phyloP scores from a whole-genome alignment of 30 jellyfish, hydroid and myxozoan species.

The Catostylus mosaicus region DNA sequence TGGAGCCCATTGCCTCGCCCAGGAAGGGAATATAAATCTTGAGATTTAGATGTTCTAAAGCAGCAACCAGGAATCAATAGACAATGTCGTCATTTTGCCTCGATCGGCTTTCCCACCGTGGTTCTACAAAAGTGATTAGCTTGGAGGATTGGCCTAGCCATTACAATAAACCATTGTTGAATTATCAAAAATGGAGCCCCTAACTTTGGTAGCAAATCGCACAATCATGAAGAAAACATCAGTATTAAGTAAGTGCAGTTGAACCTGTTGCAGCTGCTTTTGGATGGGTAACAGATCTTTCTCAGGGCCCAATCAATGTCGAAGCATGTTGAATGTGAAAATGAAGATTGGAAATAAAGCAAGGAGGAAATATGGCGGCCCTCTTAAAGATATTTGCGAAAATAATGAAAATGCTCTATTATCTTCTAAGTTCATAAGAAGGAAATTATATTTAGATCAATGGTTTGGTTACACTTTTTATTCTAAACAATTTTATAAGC shows the following conservation, averaged over 20 bases:
- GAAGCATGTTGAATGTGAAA: background rate
- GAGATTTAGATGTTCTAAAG: background rate
- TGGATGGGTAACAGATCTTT: no score
- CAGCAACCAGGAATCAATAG: background rate
- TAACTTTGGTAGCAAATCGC: no score
- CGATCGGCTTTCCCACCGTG: background rate
- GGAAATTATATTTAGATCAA: slow-evolving; percentile 8
- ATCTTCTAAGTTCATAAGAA: background rate
- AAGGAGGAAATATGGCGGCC: background rate
- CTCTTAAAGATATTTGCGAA: background rate
- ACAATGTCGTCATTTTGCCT: background rate
- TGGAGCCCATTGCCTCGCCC: no score
- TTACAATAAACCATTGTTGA: background rate
- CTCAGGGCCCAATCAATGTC: no score
- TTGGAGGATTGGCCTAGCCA: background rate
- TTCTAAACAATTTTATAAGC: background rate
- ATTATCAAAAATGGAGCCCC: no score
- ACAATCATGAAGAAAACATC: no score
- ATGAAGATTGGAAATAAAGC: background rate
- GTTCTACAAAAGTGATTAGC: background rate
- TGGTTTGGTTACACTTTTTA: background rate
- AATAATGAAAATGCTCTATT: background rate
- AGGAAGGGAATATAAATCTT: no score
- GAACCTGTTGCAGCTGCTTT: no score
- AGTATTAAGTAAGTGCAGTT: no score